Evolutionary conservation across 1,140 invertebrate species (phyloP).

Genomic region (Cydia splendana): DNA sequence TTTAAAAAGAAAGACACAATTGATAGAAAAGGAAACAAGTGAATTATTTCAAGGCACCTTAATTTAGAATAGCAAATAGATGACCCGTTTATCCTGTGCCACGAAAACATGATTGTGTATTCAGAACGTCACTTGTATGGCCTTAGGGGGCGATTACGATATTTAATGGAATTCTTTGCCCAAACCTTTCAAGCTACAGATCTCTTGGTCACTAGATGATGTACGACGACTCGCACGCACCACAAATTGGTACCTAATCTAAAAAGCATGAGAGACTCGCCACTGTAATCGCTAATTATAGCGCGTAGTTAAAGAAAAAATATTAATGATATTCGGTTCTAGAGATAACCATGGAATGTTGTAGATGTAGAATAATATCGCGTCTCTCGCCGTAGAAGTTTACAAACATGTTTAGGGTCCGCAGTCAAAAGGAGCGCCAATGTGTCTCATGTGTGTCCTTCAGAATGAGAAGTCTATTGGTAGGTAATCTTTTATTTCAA

Average conservation of each 20-base stretch:
- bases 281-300: too few species aligned
- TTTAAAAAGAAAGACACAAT: background rate
- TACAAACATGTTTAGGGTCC: too few species aligned
- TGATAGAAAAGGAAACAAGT: background rate
- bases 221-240: too few species aligned
- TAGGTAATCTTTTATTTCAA: background rate
- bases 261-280: too few species aligned
- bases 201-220: background rate
- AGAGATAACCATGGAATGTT: too few species aligned
- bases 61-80: background rate
- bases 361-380: too few species aligned
- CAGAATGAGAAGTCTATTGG: background rate
- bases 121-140: constrained; percentile 40
- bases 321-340: too few species aligned
- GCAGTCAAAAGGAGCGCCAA: too few species aligned
- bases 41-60: background rate
- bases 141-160: constrained; percentile 59
- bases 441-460: background rate
- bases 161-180: constrained; percentile 55
- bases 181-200: constrained; percentile 37
- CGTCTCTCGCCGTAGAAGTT: too few species aligned
- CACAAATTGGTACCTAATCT: too few species aligned
- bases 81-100: background rate
- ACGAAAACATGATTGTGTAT: constrained; percentile 43
- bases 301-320: too few species aligned